A percentile compares a stretch with the other conserved stretches of the same genome.
Evolutionary conservation across 2,888 invertebrate species (phyloP).

Genomic region (Thumatha senex): DNA sequence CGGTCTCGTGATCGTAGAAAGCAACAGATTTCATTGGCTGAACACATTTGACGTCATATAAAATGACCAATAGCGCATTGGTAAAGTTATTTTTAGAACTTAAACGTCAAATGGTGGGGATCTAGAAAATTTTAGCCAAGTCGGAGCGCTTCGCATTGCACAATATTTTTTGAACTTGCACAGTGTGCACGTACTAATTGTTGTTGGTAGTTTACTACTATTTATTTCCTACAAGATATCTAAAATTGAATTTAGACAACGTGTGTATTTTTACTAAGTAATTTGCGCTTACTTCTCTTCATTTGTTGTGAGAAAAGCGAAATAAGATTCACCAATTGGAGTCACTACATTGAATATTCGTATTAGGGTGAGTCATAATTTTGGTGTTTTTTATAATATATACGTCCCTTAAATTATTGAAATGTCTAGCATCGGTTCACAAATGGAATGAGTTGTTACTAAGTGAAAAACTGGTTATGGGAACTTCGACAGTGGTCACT

Average conservation of each 20-base stretch:
- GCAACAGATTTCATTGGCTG: conserved; percentile 54
- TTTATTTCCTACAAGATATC: conserved; percentile 8
- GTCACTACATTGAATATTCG: conserved; percentile 55
- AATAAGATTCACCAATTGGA: conserved; percentile 32
- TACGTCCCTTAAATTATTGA: too few relatives aligned
- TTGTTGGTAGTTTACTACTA: conserved; percentile 12
- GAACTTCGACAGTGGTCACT: too few relatives aligned
- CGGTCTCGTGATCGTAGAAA: conserved; percentile 67
- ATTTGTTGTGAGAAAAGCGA: conserved; percentile 40
- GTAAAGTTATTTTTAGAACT: conserved; percentile 74
- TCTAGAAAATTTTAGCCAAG: conserved; percentile 63
- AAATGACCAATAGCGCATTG: conserved; percentile 53
- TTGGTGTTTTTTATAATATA: not conserved
- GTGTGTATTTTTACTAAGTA: conserved; percentile 4
- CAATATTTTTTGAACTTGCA: conserved; percentile 66
- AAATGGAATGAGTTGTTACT: not conserved
- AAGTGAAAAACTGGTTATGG: not conserved
- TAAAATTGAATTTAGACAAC: conserved; percentile 15
- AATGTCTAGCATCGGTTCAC: too few relatives aligned
- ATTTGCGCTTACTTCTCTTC: conserved; percentile 30
- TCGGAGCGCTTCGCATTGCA: conserved; percentile 61
- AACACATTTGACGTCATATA: conserved; percentile 65
- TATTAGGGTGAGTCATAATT: conserved; percentile 50
- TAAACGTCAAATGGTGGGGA: conserved; percentile 60
- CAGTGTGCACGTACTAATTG: conserved; percentile 50